phyloP scores from a whole-genome alignment of 1,140 invertebrate genomes.

The Lerema accius region DNA sequence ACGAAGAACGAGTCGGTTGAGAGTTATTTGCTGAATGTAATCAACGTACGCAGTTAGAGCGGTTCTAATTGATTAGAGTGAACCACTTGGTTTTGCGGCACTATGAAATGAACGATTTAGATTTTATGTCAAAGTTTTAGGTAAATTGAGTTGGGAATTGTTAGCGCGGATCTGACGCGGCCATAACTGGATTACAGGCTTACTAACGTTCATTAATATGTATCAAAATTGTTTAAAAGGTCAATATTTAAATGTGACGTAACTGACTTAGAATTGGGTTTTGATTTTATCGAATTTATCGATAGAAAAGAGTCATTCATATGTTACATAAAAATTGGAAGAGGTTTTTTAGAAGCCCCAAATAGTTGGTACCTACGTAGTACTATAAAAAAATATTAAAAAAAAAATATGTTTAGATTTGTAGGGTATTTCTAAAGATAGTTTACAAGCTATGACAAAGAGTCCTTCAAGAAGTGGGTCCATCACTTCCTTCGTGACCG shows the following conservation, averaged over 20 bases:
- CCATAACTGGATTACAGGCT: conserved; percentile 1
- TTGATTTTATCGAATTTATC: too few relatives aligned
- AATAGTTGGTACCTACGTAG: too few relatives aligned
- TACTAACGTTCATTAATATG: background rate
- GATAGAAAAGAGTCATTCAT: too few relatives aligned
- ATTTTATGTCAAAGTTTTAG: conserved; percentile 20
- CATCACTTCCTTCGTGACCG: too few relatives aligned
- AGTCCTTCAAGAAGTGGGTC: too few relatives aligned
- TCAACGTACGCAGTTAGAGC: conserved; percentile 29
- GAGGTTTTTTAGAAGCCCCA: too few relatives aligned
- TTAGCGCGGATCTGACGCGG: conserved; percentile 1
- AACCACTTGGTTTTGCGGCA: conserved; percentile 9
- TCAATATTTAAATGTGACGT: background rate
- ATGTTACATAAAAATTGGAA: too few relatives aligned
- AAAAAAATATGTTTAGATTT: too few relatives aligned
- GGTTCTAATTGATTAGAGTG: conserved; percentile 30
- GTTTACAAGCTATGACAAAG: too few relatives aligned
- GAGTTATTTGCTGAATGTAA: conserved; percentile 36
- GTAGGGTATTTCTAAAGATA: too few relatives aligned
- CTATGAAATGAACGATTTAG: conserved; percentile 23
- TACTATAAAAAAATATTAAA: too few relatives aligned
- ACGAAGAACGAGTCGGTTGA: conserved; percentile 28
- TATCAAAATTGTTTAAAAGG: background rate
- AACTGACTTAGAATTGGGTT: background rate
- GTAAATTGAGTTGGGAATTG: conserved; percentile 2